These are phyloP conservation scores for Reinhardtius hippoglossoides DNA, from an alignment of 2,113 vertebrate genomes.

Conservation along the genomic window DNA sequence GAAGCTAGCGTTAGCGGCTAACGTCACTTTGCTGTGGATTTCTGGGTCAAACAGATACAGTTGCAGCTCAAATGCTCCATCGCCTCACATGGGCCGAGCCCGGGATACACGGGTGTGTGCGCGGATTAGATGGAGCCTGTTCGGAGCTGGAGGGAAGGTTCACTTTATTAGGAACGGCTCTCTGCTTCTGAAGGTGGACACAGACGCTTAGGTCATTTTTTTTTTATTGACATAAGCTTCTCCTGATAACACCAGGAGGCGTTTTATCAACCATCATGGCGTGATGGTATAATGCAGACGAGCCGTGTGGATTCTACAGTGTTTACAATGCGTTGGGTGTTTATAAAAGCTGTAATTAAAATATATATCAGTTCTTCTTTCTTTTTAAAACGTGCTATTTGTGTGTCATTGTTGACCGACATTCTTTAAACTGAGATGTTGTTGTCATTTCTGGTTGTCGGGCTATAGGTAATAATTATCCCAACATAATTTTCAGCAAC, in stretches of 20 bases:
- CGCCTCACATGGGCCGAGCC: slow-evolving; percentile 42
- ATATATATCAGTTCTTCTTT: background rate
- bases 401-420: background rate
- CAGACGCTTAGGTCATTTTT: background rate
- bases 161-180: background rate
- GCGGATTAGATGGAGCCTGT: slow-evolving; percentile 24
- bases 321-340: background rate
- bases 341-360: background rate
- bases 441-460: background rate
- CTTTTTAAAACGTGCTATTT: too few relatives aligned
- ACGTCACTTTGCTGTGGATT: slow-evolving; percentile 53
- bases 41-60: slow-evolving; percentile 75
- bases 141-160: background rate
- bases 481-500: too few relatives aligned
- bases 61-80: slow-evolving; percentile 67
- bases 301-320: too few relatives aligned
- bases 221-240: background rate
- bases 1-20: slow-evolving; percentile 55
- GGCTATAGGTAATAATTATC: too few relatives aligned
- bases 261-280: background rate
- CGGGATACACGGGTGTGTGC: background rate
- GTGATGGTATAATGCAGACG: too few relatives aligned
- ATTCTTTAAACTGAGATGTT: background rate
- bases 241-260: background rate
- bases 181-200: background rate